These are phyloP conservation scores for Caranx melampygus DNA, from an alignment of 2,113 vertebrate species.

Conservation along the genomic window DNA sequence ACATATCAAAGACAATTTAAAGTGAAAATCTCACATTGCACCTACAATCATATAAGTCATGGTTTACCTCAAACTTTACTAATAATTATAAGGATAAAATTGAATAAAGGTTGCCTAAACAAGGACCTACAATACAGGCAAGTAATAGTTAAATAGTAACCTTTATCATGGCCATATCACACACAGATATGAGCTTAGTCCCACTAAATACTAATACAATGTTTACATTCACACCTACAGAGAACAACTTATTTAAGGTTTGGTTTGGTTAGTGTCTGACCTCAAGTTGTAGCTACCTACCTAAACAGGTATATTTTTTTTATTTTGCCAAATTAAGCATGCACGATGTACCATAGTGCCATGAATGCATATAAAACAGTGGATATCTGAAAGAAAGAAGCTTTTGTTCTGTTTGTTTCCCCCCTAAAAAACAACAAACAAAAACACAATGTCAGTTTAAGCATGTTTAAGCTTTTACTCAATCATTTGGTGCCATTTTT, in stretches of 20 bases:
- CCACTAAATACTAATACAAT: neutral
- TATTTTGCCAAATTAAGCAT: constrained; percentile 29
- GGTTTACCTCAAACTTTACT: neutral
- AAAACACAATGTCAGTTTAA: neutral
- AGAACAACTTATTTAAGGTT: neutral
- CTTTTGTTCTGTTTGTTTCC: neutral
- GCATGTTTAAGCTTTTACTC: constrained; percentile 32
- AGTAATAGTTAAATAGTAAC: neutral
- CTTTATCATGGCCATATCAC: constrained; percentile 1
- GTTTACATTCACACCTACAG: neutral
- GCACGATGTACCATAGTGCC: constrained; percentile 22
- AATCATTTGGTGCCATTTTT: neutral
- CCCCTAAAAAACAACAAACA: neutral
- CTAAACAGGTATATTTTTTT: neutral
- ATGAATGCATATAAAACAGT: constrained; percentile 38
- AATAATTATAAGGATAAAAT: neutral
- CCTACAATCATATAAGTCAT: neutral
- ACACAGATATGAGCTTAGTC: constrained; percentile 8
- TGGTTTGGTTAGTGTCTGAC: neutral
- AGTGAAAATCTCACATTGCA: constrained; percentile 9
- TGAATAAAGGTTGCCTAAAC: constrained; percentile 26
- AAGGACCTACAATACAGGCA: neutral
- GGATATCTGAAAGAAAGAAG: constrained; percentile 13
- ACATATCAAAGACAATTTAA: constrained; percentile 21
- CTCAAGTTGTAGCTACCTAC: neutral